Base-by-base conservation (phyloP, 64 coral and sea anemone species). In the Anthopleura sola region DNA sequence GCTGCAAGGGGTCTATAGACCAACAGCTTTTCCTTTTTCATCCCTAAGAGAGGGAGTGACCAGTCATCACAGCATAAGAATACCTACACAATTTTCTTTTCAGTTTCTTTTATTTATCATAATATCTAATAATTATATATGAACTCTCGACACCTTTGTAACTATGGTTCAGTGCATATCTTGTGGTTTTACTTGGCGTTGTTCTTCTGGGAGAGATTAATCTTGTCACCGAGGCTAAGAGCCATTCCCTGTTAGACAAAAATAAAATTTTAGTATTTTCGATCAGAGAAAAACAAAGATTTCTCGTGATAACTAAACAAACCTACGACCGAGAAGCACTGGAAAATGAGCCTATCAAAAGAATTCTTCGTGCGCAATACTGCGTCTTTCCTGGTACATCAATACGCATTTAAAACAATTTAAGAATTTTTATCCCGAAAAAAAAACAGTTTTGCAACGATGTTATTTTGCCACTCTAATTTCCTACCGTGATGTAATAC, bases 171-270 rank as follows among this genome's bases (percentile, higher is more conserved):
- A 2, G 66, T 1, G 32, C 1, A 83, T 37, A 79, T 54, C 55
- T 60, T 83, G 58, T 56, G 19, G 53, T 34, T 58, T 83, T n/a
- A 4, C 91, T 77, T 98, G 6, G 88, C 85, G 62, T 28, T 55
- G 50, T 60, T 98, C 83, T 98, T 98, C 83, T 98, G 95, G 10
- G 95, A 98, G 26, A 94, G 86, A 71, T 98, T 98, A 19, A 98
- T 98, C 84, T 98, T 98, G 89, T 98, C 95, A 26, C 95, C 95
- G 18, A 98, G 84, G 62, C 95, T 98, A 2, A 98, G 86, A 50
- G 95, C 95, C 95, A 98, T 98, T 49, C 95, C 95, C 95, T 98
- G 78, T 34, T 12, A 71, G 12, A 71, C 26, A 71, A 3, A 98
- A 75, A 47, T 53, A 37, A 69, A 23, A 21, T n/a, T 31, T 83